phyloP scores from a whole-genome alignment of 1,140 invertebrate genomes.

The Manduca sexta region DNA sequence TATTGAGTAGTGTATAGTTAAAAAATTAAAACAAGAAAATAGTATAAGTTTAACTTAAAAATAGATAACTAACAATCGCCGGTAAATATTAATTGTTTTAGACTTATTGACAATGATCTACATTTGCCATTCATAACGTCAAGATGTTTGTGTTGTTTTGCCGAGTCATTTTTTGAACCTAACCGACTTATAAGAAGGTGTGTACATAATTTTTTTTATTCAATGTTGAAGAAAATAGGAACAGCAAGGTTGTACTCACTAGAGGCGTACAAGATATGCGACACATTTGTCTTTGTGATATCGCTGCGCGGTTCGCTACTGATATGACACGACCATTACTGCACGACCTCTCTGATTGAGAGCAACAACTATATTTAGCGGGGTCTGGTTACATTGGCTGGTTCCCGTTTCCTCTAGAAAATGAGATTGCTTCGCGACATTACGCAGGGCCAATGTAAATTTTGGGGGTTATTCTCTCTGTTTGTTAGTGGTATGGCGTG shows the following conservation, averaged over 20 bases:
- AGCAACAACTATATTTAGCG: slow-evolving; percentile 14
- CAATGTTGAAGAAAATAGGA: slow-evolving; percentile 38
- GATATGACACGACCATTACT: slow-evolving; percentile 35
- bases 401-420: slow-evolving; percentile 44
- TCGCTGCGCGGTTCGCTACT: slow-evolving; percentile 49
- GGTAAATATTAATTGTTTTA: too few species aligned
- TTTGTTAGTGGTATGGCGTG: slow-evolving; percentile 33
- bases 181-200: not conserved
- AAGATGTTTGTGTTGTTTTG: too few species aligned
- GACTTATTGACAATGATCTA: too few species aligned
- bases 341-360: slow-evolving; percentile 22
- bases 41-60: too few species aligned
- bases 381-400: slow-evolving; percentile 36
- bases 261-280: slow-evolving; percentile 46
- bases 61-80: too few species aligned
- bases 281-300: slow-evolving; percentile 63
- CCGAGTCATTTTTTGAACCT: too few species aligned
- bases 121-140: too few species aligned
- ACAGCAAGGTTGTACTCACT: slow-evolving; percentile 52
- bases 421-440: slow-evolving; percentile 67
- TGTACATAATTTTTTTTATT: slow-evolving; percentile 3
- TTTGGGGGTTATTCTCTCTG: slow-evolving; percentile 57
- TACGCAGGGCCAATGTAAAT: slow-evolving; percentile 67
- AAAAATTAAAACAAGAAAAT: too few species aligned
- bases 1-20: too few species aligned